phyloP scores from a whole-genome alignment of 1,140 invertebrate genomes.

The Polyergus mexicanus region DNA sequence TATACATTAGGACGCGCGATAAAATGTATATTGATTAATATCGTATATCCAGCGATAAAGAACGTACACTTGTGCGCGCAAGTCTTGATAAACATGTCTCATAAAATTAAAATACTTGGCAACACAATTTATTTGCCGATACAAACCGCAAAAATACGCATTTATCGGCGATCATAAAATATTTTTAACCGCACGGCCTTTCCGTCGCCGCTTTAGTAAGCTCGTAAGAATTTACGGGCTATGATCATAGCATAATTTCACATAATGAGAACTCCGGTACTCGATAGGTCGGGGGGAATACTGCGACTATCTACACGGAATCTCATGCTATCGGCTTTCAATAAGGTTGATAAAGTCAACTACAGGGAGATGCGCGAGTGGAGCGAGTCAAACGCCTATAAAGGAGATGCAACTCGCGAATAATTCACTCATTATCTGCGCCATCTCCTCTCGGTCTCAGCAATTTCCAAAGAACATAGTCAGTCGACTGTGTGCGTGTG shows the following conservation, averaged over 20 bases:
- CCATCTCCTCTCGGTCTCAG: constrained; percentile 81
- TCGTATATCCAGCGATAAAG: constrained; percentile 2
- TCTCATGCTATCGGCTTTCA: constrained; percentile 85
- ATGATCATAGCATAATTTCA: constrained; percentile 74
- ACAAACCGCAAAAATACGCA: constrained; percentile 58
- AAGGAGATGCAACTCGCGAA: constrained; percentile 84
- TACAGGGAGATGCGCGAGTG: constrained; percentile 72
- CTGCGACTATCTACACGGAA: constrained; percentile 82
- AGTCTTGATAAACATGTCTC: constrained; percentile 41
- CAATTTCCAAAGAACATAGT: constrained; percentile 74
- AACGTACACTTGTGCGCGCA: neutral
- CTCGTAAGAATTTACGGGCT: constrained; percentile 64
- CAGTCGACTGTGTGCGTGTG: constrained; percentile 40
- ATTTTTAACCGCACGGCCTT: constrained; percentile 65
- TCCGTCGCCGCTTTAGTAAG: constrained; percentile 71
- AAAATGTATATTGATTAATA: constrained; percentile 27
- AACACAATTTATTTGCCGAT: constrained; percentile 33
- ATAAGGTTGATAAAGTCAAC: constrained; percentile 86
- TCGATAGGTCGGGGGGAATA: constrained; percentile 81
- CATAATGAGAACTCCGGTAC: constrained; percentile 78
- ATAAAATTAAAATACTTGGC: constrained; percentile 47
- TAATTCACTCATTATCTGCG: constrained; percentile 86
- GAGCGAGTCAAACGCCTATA: constrained; percentile 79
- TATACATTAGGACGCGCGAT: neutral
- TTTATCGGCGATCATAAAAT: constrained; percentile 66